Conservation (phyloP, 2,797 vertebrate species). For the Aplochiton taeniatus region DNA sequence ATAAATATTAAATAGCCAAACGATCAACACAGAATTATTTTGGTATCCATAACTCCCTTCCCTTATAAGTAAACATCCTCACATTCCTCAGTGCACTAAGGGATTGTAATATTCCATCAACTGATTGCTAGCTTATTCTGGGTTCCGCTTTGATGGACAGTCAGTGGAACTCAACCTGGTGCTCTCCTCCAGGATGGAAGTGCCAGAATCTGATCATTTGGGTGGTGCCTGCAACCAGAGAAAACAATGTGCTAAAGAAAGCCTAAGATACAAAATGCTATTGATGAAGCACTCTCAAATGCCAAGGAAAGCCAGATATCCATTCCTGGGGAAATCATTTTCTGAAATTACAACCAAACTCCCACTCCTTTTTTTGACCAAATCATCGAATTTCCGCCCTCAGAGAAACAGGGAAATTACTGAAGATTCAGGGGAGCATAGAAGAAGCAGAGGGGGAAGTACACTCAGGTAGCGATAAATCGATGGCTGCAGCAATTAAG, state of each 20-base stretch:
- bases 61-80: no score
- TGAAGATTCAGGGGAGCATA: neutral
- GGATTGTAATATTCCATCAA: no score
- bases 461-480: conserved; percentile 55
- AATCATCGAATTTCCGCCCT: conserved; percentile 28
- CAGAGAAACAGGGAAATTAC: neutral
- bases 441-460: conserved; percentile 28
- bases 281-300: conserved; percentile 46
- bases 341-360: conserved; percentile 45
- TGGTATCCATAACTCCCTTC: no score
- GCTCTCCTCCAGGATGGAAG: conserved; percentile 22
- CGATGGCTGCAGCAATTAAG: conserved; percentile 52
- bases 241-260: conserved; percentile 29
- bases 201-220: conserved; percentile 53
- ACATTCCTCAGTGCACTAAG: no score
- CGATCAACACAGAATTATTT: no score
- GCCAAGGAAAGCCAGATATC: conserved; percentile 47
- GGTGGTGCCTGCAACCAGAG: conserved; percentile 37
- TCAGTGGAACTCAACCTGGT: neutral
- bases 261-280: conserved; percentile 53
- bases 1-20: no score
- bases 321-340: conserved; percentile 46
- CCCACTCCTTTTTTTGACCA: conserved; percentile 36
- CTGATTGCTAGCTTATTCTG: conserved; percentile 1
- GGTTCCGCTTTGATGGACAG: conserved; percentile 28